phyloP scores from a whole-genome alignment of 2,888 invertebrate species.

The Poecilus cupreus region DNA sequence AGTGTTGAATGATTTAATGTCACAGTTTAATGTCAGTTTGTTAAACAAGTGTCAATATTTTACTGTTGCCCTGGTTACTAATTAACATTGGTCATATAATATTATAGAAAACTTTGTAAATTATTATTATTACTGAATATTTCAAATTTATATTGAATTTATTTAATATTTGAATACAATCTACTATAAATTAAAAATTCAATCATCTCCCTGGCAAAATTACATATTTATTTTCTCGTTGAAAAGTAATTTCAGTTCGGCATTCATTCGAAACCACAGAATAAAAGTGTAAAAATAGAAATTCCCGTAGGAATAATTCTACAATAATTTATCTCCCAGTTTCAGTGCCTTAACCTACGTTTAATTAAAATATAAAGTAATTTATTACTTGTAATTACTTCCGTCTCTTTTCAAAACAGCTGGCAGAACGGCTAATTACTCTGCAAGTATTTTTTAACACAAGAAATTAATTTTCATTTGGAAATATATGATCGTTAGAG shows the following conservation, averaged over 20 bases:
- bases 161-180: no score
- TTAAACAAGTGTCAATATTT: no score
- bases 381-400: constrained; percentile 19
- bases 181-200: background rate
- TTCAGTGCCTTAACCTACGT: background rate
- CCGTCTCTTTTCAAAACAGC: background rate
- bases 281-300: no score
- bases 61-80: no score
- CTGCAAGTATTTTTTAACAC: background rate
- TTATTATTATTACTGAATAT: no score
- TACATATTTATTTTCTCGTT: background rate
- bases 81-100: no score
- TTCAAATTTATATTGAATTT: no score
- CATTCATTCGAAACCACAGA: no score
- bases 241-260: background rate
- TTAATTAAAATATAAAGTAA: constrained; percentile 2
- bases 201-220: background rate
- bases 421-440: background rate
- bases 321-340: no score
- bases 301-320: background rate
- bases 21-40: no score
- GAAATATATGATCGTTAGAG: constrained; percentile 8
- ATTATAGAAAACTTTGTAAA: no score
- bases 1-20: no score
- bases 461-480: constrained; percentile 3